A percentile compares a stretch with the other conserved stretches of the same genome.
phyloP scores from a whole-genome alignment of 2,888 invertebrate genomes.

The Camponotus fellah region DNA sequence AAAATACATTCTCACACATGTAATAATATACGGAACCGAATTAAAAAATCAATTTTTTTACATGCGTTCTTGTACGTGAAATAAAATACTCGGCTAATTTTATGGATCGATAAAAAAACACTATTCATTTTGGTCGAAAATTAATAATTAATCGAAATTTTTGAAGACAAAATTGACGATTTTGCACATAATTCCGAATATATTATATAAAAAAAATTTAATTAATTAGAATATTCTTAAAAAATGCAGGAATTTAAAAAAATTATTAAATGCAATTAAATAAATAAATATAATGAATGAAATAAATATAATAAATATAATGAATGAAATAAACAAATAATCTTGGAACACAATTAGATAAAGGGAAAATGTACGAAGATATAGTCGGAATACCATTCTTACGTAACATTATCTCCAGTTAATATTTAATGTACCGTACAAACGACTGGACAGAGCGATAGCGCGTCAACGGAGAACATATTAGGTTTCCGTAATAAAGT shows the following conservation, averaged over 20 bases:
- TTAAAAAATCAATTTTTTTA: conserved; percentile 23
- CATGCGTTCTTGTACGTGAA: conserved; percentile 30
- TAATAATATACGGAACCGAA: not conserved
- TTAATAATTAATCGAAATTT: conserved; percentile 29
- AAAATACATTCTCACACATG: conserved; percentile 5
- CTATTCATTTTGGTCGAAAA: conserved; percentile 35
- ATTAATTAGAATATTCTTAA: not conserved
- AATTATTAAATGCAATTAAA: not conserved
- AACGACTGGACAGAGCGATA: conserved; percentile 56
- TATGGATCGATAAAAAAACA: conserved; percentile 37
- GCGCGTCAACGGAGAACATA: conserved; percentile 38
- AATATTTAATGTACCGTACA: conserved; percentile 44
- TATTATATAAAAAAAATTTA: not conserved
- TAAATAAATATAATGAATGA: not conserved
- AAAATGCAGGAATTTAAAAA: not conserved
- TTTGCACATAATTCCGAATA: not conserved
- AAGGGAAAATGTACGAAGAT: not conserved
- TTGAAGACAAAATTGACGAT: not conserved
- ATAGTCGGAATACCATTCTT: conserved; percentile 23
- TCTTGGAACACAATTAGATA: not conserved
- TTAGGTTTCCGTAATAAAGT: conserved; percentile 56
- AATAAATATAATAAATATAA: no score
- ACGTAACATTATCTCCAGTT: conserved; percentile 41
- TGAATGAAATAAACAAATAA: no score
- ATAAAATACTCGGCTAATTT: conserved; percentile 22